phyloP scores from a whole-genome alignment of 2,888 invertebrate genomes.

The Ormia ochracea region DNA sequence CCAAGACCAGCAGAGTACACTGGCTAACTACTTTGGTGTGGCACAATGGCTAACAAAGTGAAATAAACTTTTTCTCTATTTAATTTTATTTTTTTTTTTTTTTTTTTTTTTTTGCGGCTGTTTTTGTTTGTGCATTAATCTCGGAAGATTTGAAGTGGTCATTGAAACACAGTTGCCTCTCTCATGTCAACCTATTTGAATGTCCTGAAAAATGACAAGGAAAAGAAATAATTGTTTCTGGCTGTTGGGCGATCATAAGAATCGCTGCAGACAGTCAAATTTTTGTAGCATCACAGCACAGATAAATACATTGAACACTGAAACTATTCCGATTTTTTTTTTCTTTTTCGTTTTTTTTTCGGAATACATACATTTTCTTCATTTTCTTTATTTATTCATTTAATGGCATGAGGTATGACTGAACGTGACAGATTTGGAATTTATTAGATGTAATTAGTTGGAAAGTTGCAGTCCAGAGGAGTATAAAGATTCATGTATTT shows the following conservation, averaged over 20 bases:
- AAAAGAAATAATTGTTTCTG: constrained; percentile 47
- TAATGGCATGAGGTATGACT: constrained; percentile 50
- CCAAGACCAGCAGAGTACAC: background rate
- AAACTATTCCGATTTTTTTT: constrained; percentile 13
- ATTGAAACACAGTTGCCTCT: constrained; percentile 58
- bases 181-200: constrained; percentile 60
- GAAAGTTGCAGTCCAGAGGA: constrained; percentile 20
- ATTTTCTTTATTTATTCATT: background rate
- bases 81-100: too few relatives aligned
- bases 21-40: background rate
- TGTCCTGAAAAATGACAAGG: constrained; percentile 49
- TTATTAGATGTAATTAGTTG: constrained; percentile 59
- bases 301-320: constrained; percentile 27
- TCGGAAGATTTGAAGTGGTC: constrained; percentile 60
- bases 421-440: constrained; percentile 59
- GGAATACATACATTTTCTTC: too few relatives aligned
- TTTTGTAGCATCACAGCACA: background rate
- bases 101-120: background rate
- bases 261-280: background rate
- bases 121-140: constrained; percentile 48
- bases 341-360: background rate
- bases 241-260: background rate
- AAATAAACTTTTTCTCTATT: constrained; percentile 33
- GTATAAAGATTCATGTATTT: constrained; percentile 3
- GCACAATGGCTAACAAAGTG: constrained; percentile 20